Evolutionary conservation across 2,113 vertebrate species (phyloP).

Genomic region (Garra rufa): DNA sequence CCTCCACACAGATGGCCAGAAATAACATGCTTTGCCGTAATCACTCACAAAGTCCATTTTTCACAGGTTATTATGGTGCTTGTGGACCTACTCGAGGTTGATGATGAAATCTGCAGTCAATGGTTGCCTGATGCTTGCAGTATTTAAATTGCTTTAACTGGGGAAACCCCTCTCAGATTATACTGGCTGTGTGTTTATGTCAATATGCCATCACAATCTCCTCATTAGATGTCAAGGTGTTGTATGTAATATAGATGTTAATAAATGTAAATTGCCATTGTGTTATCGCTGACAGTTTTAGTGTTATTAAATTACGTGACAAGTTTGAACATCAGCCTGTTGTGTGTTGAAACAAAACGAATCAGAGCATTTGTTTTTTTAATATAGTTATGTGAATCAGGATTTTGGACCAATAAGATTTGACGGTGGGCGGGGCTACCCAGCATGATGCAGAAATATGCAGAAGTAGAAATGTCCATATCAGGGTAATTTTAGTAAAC

Average conservation of each 20-base stretch:
- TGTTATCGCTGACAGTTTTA: background rate
- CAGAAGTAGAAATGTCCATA: too few relatives aligned
- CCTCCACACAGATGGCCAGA: constrained; percentile 23
- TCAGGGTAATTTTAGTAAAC: too few relatives aligned
- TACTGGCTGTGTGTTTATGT: background rate
- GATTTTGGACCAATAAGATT: too few relatives aligned
- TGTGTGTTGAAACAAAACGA: too few relatives aligned
- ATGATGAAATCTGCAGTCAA: constrained; percentile 17
- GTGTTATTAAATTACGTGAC: too few relatives aligned
- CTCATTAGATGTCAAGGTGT: background rate
- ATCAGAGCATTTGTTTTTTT: too few relatives aligned
- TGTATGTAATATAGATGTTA: background rate
- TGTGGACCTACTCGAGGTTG: constrained; percentile 10
- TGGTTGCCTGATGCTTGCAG: constrained; percentile 13
- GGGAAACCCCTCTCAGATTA: background rate
- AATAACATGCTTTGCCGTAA: constrained; percentile 30
- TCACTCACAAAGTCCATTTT: constrained; percentile 14
- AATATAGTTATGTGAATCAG: too few relatives aligned
- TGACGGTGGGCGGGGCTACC: too few relatives aligned
- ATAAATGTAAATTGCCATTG: background rate
- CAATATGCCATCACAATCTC: background rate
- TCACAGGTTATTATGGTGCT: constrained; percentile 22
- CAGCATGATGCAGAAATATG: too few relatives aligned
- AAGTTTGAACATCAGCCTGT: too few relatives aligned
- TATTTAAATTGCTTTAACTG: background rate